phyloP scores from a whole-genome alignment of 35 echinoderm and acorn worm genomes.

The Apostichopus japonicus region DNA sequence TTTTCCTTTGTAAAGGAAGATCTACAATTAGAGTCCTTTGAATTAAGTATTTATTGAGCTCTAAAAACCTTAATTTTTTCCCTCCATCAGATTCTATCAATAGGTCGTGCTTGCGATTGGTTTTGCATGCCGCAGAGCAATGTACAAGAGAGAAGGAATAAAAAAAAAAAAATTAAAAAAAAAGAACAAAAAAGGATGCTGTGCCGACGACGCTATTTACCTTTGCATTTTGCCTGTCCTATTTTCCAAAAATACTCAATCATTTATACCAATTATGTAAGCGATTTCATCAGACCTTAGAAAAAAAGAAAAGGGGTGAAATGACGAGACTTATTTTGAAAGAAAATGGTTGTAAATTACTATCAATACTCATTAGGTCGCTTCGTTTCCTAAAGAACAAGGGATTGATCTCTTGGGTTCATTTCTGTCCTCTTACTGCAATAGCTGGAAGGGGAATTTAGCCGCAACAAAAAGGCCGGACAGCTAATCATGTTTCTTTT shows the following conservation, averaged over 20 bases:
- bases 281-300: conserved; percentile 6
- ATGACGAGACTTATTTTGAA: conserved; percentile 39
- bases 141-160: neutral
- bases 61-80: conserved; percentile 49
- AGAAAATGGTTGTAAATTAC: conserved; percentile 46
- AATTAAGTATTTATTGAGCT: conserved; percentile 33
- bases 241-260: conserved; percentile 55
- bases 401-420: conserved; percentile 46
- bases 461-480: conserved; percentile 39
- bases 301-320: neutral
- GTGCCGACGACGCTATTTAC: conserved; percentile 25
- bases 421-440: neutral
- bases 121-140: neutral
- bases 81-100: conserved; percentile 23
- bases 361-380: conserved; percentile 58
- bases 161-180: too few relatives aligned
- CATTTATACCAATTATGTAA: conserved; percentile 50
- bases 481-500: conserved; percentile 57
- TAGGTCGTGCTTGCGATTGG: conserved; percentile 22
- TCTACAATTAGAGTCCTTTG: conserved; percentile 1
- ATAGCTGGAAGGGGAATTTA: conserved; percentile 53
- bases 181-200: neutral
- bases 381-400: conserved; percentile 38
- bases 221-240: conserved; percentile 46
- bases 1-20: neutral